Conservation (phyloP, 2,888 invertebrate genomes). For the Sycophila texana region DNA sequence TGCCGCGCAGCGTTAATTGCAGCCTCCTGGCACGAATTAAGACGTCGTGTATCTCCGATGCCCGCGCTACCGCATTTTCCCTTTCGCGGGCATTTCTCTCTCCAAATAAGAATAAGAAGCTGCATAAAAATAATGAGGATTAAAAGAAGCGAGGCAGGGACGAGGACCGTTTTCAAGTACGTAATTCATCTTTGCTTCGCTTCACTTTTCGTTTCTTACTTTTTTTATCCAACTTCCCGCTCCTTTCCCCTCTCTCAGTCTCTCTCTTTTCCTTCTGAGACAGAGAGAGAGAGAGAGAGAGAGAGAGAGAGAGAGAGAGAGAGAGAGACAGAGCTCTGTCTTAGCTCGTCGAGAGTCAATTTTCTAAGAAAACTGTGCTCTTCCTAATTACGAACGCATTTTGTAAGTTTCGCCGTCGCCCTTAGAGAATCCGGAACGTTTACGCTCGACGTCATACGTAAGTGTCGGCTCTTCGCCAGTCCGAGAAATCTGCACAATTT, state of each 20-base stretch:
- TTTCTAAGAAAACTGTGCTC: slow-evolving; percentile 37
- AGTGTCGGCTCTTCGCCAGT: neutral
- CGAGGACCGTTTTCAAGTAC: slow-evolving; percentile 17
- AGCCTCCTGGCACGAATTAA: slow-evolving; percentile 43
- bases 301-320: too few species aligned
- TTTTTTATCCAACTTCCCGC: neutral
- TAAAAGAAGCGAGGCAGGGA: neutral
- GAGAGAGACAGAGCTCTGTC: too few species aligned
- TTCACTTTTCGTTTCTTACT: neutral
- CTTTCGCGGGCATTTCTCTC: neutral
- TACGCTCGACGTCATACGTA: too few species aligned
- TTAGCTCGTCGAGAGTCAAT: slow-evolving; percentile 43
- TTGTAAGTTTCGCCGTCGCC: neutral
- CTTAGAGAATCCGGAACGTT: too few species aligned
- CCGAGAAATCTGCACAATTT: slow-evolving; percentile 33
- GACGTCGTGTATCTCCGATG: slow-evolving; percentile 10
- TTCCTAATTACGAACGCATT: slow-evolving; percentile 39
- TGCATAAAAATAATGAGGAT: slow-evolving; percentile 16
- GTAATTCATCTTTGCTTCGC: slow-evolving; percentile 15
- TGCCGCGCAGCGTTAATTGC: slow-evolving; percentile 42
- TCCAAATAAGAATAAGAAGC: slow-evolving; percentile 5
- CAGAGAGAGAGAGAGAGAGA: too few species aligned
- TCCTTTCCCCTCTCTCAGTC: neutral
- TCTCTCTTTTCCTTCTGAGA: neutral
- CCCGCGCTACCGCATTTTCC: slow-evolving; percentile 1